Conservation (phyloP, 2,113 vertebrate species). For the Hucho hucho region DNA sequence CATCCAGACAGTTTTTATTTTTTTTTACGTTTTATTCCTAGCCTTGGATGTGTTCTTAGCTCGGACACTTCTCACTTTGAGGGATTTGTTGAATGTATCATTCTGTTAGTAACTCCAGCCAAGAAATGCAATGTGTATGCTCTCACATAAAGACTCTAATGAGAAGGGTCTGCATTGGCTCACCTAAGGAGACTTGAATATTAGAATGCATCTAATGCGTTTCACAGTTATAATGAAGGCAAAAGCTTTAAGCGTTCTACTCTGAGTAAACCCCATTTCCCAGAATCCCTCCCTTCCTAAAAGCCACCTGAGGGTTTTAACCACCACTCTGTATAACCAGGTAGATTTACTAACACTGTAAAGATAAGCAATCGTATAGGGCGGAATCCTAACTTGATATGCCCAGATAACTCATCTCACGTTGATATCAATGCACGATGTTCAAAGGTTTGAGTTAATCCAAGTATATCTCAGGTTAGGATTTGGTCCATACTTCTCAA, state of each 20-base stretch:
- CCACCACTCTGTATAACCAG: no score
- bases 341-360: no score
- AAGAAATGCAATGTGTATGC: no score
- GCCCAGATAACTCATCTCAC: no score
- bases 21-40: background rate
- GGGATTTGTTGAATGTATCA: background rate
- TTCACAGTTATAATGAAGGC: background rate
- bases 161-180: constrained; percentile 4
- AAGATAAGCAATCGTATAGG: no score
- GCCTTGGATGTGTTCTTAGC: background rate
- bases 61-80: background rate
- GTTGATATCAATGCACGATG: no score
- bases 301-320: constrained; percentile 33
- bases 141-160: no score
- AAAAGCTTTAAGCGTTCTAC: background rate
- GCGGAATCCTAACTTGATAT: no score
- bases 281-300: background rate
- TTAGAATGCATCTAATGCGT: background rate
- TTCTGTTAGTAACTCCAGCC: background rate
- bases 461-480: no score
- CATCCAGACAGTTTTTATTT: no score
- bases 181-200: constrained; percentile 1
- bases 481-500: no score
- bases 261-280: background rate
- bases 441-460: no score